Evolutionary conservation across 2,797 vertebrate species (phyloP), one percentile per base, ranked within the genome.

Genomic region (Dicrostonyx torquatus): DNA sequence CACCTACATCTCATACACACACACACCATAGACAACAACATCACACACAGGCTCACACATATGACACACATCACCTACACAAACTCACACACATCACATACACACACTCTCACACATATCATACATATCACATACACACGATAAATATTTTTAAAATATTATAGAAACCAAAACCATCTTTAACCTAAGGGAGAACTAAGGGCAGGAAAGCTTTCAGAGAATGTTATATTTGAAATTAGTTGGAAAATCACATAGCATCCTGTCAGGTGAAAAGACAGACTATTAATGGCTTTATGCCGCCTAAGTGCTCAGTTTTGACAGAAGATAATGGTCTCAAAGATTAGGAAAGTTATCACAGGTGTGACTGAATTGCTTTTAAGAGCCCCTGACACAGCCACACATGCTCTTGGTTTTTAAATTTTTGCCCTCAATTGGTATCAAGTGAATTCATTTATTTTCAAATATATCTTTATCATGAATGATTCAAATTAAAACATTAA

Each of bases 371-470:
- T 13, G 20, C 31, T 80, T 26, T 6, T 53, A 53, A 79, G 15
- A 45, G 5, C 13, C 68, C 7, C 4, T 76, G 12, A 22, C 31
- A 37, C 0, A 60, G 24, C 2, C 70, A 64, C 1, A 0, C 1
- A 29, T 10, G 58, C 3, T 18, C 91, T 82, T 55, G 15, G 15
- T 43, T 62, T 31, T 86, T 86, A 84, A 83, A 12, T 24, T 87
- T 87, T 34, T 72, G 0, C 7, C 53, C n/a, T 82, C 29, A 95
- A 83, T 85, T 76, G 58, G 6, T 53, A 3, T 75, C 37, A 83
- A 86, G 48, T 73, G 50, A 90, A 90, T 82, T 50, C 75, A 93
- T 80, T 92, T 17, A 78, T 66, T 86, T 90, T 90, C 43, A 94
- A 92, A 90, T 37, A 34, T 53, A 6, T 24, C 45, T 89, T 58